Percentiles rank a stretch among this genome's conserved stretches.
Evolutionary conservation across 2,888 invertebrate genomes (phyloP).

Genomic region (Ypsolopha sequella): DNA sequence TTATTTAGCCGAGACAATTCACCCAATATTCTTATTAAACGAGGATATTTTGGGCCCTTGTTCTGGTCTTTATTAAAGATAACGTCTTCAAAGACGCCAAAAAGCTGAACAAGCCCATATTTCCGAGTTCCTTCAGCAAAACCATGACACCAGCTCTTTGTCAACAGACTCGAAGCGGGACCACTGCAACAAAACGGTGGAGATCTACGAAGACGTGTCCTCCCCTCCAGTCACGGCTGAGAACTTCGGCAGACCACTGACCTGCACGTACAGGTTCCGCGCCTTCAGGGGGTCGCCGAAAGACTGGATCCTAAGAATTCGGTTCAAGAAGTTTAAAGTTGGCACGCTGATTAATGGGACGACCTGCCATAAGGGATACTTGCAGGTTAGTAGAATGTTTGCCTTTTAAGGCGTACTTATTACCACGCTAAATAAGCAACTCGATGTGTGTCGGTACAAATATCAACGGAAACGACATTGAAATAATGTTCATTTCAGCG

Average conservation of each 20-base stretch:
- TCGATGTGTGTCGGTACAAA: too few species aligned
- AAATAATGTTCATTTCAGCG: too few species aligned
- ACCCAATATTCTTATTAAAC: too few species aligned
- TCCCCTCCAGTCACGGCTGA: constrained; percentile 87
- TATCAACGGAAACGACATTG: too few species aligned
- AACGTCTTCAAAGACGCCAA: too few species aligned
- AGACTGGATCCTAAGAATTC: constrained; percentile 90
- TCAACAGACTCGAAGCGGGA: constrained; percentile 78
- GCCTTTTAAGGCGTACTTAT: constrained; percentile 7
- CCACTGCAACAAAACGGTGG: constrained; percentile 94
- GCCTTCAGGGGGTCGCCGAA: constrained; percentile 89
- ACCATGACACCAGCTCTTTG: constrained; percentile 17
- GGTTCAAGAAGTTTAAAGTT: constrained; percentile 94
- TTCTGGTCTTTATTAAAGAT: too few species aligned
- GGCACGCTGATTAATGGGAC: constrained; percentile 89
- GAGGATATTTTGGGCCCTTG: too few species aligned
- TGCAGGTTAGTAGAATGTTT: constrained; percentile 76
- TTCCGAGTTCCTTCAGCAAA: too few species aligned
- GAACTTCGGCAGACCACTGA: constrained; percentile 87
- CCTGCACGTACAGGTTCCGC: constrained; percentile 92
- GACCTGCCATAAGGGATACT: constrained; percentile 87
- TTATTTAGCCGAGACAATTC: too few species aligned
- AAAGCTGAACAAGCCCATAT: too few species aligned
- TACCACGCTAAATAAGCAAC: too few species aligned
- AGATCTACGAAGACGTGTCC: constrained; percentile 92